A percentile compares a stretch with the other conserved stretches of the same genome.
These are phyloP conservation scores for Tachina lurida DNA, from an alignment of 2,888 invertebrate species.

Conservation along the genomic window DNA sequence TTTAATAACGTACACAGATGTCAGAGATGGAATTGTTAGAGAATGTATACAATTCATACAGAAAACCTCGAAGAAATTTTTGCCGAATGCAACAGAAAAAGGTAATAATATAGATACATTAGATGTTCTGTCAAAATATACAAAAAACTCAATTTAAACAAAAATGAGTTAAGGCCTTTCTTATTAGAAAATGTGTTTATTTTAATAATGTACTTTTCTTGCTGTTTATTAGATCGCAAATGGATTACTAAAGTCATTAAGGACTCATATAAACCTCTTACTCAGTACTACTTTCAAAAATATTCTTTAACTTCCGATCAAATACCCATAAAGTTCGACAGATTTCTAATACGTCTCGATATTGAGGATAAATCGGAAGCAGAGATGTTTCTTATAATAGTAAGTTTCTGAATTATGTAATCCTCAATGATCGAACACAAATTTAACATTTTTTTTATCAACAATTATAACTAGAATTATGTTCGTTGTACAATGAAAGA, in stretches of 20 bases:
- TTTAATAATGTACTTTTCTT: not conserved
- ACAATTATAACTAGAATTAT: slow-evolving; percentile 73
- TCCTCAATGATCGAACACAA: not conserved
- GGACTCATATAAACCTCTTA: slow-evolving; percentile 75
- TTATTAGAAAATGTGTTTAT: not conserved
- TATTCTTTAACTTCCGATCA: slow-evolving; percentile 74
- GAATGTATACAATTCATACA: slow-evolving; percentile 76
- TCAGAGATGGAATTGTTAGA: slow-evolving; percentile 76
- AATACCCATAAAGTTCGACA: slow-evolving; percentile 76
- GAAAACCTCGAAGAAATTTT: slow-evolving; percentile 75
- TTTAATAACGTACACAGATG: slow-evolving; percentile 76
- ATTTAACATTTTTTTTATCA: not conserved
- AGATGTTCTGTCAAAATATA: too few species aligned
- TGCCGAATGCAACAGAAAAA: slow-evolving; percentile 76
- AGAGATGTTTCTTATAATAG: slow-evolving; percentile 77
- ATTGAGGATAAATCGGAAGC: slow-evolving; percentile 75
- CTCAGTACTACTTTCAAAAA: slow-evolving; percentile 79
- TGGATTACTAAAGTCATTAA: slow-evolving; percentile 78
- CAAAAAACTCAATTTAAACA: too few species aligned
- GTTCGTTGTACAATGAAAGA: slow-evolving; percentile 79
- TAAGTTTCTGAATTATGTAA: slow-evolving; percentile 69
- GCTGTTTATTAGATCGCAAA: slow-evolving; percentile 75
- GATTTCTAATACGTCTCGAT: slow-evolving; percentile 76
- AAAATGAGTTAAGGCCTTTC: too few species aligned
- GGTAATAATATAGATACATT: too few species aligned